Evolutionary conservation across 2,888 invertebrate genomes (phyloP), one percentile per base, ranked within the genome.

Genomic region (Lasioglossum calceatum): DNA sequence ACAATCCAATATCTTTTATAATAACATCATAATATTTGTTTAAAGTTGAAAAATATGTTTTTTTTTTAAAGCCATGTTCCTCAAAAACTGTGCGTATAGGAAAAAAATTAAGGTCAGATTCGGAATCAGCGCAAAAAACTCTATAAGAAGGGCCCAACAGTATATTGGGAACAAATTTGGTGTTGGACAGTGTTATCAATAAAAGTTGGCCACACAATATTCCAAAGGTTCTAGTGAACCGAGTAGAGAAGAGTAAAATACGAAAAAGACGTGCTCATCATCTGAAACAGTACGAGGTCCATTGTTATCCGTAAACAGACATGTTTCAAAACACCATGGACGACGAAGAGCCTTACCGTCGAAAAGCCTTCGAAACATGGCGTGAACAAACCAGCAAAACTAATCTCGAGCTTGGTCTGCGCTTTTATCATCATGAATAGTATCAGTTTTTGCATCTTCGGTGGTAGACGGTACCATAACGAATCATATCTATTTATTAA

Each of bases 241-340:
- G 61, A 61, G 10, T 27, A 61, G 7, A 61, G 61, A 61, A 61
- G 61, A 1, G 61, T 61, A 27, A 61, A 61, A 61, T 61, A 61
- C 14, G 61, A 61, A 61, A 61, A 61, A 27, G 61, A 27, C 27
- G 61, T 61, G 61, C 61, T 61, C 61, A 61, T 61, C 61, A 61
- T 61, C 61, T 61, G 61, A 27, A 61, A 61, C 61, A 61, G 27
- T 61, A 12, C 4, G 14, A 27, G 19, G 7, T 50, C 23, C 50
- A 23, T 16, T 23, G 19, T 23, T 50, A 50, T 50, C 19, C 2
- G 2, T 23, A 23, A 2, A 8, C 14, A 61, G 27, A 27, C 27
- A 14, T 14, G 27, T 61, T 61, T 61, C n/a, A 4, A 61, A 27
- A n/a, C 2, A 23, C 8, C 23, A 19, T 54, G 19, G 19, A 7